Evolutionary conservation across 2,797 vertebrate genomes (phyloP).

Genomic region (Oreonectes daqikongensis): DNA sequence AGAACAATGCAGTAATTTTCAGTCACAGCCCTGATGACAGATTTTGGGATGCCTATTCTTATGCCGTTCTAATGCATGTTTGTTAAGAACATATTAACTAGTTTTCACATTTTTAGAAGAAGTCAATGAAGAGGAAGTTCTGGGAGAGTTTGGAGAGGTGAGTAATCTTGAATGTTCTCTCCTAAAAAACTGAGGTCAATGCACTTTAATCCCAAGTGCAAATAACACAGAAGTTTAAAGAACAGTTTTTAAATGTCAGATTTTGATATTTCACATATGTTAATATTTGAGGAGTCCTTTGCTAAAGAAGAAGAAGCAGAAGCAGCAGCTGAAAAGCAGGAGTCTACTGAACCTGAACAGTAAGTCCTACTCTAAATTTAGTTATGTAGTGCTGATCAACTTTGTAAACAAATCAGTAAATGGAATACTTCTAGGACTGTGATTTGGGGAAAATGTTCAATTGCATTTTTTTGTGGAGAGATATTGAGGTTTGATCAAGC

Average conservation of each 20-base stretch:
- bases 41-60: no score
- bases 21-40: no score
- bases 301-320: conserved; percentile 6
- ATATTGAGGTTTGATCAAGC: no score
- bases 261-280: background rate
- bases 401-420: no score
- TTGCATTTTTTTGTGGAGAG: no score
- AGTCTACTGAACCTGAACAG: conserved; percentile 18
- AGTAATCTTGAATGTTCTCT: background rate
- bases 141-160: conserved; percentile 56
- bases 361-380: conserved; percentile 23
- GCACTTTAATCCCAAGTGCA: no score
- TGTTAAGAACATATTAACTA: background rate
- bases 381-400: background rate
- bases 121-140: conserved; percentile 64
- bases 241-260: background rate
- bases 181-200: no score
- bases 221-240: background rate
- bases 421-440: no score
- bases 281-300: conserved; percentile 47
- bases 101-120: conserved; percentile 46
- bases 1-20: no score
- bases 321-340: conserved; percentile 10
- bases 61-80: background rate
- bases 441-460: no score